Base-by-base conservation (phyloP, 2,888 invertebrate genomes). In the Lycia hirtaria region DNA sequence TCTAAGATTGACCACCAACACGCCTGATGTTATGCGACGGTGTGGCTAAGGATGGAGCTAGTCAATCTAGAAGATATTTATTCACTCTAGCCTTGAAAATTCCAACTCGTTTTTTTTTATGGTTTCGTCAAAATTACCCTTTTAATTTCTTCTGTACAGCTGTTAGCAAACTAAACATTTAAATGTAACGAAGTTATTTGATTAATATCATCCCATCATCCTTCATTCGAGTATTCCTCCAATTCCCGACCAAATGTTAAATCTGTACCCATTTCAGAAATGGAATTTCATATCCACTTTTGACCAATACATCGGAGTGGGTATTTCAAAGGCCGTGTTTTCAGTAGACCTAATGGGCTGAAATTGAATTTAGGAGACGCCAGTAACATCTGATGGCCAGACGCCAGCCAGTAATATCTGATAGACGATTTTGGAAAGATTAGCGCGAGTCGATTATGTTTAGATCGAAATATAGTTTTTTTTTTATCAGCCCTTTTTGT, bases 261-360 rank as follows among this genome's bases (percentile, higher is more conserved):
- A 63, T 57, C 59, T 47, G 43, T 55, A 40, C 53, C 61, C 59
- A 65, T 63, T 61, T 53, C 56, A 41, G 2, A 9, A 41, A 10
- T 41, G 40, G 6, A 44, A 44, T 44, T 44, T 44, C 30, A 44
- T 44, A 44, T 44, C 44, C 6, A 19, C 30, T 44, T 28, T 30
- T 19, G 17, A 10, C 45, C 33, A 22, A 22, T 26, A 22, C 32
- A 20, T 32, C 22, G 32, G 33, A 9, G 49, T 50, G 22, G 30
- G 30, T 30, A 38, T 50, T 14, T 14, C 15, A 14, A 32, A 40
- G 30, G 10, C 20, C 40, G 28, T 9, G 47, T 47, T 47, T 35
- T 15, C 24, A 35, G 30, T 40, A 14, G 14, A 50, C 30, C 48
- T 37, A 37, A 37, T 37, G 19, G 6, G 20, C 17, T 17, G 17